These are phyloP conservation scores for Plectrocnemia conspersa DNA, from an alignment of 1,140 invertebrate species.

Conservation along the genomic window DNA sequence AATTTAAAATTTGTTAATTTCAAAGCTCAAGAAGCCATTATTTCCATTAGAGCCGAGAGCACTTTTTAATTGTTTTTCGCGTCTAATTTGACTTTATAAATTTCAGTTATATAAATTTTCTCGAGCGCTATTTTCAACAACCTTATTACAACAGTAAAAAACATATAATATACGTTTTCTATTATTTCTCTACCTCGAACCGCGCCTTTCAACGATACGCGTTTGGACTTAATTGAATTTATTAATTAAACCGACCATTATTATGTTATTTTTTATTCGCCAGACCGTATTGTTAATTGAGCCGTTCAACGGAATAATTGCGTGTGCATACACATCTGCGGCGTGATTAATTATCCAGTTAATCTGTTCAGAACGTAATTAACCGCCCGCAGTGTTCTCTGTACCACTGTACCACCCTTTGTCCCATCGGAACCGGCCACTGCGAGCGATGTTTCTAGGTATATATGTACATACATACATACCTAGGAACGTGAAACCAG, in stretches of 20 bases:
- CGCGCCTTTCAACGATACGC: no score
- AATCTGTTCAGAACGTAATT: slow-evolving; percentile 23
- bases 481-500: background rate
- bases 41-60: slow-evolving; percentile 7
- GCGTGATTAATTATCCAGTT: slow-evolving; percentile 21
- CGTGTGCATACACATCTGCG: no score
- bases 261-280: no score
- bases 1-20: slow-evolving; percentile 14
- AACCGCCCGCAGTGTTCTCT: slow-evolving; percentile 8
- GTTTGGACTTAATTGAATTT: no score
- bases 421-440: background rate
- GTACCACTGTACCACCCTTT: background rate
- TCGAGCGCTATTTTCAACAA: no score
- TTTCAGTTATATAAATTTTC: no score
- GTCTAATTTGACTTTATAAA: background rate
- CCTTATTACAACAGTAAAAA: no score
- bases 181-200: no score
- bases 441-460: background rate
- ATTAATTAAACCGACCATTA: no score
- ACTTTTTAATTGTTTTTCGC: background rate
- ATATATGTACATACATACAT: background rate
- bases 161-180: no score
- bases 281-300: no score
- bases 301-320: no score
- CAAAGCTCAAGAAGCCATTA: slow-evolving; percentile 12